phyloP scores from a whole-genome alignment of 2,797 vertebrate species.

The Sebastes hubbsi region DNA sequence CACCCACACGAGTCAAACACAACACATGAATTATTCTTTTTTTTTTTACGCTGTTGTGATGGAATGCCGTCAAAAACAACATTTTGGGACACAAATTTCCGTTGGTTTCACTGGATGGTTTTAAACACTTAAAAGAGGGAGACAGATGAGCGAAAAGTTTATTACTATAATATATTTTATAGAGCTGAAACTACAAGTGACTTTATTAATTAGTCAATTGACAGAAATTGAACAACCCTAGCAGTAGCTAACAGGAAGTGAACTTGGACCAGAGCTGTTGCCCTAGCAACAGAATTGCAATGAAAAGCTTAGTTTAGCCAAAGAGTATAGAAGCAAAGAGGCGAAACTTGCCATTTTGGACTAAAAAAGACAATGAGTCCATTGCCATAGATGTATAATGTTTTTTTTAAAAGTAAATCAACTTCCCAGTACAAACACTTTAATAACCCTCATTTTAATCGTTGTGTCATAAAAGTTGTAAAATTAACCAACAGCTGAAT shows the following conservation, averaged over 20 bases:
- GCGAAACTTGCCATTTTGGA: no score
- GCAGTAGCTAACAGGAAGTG: background rate
- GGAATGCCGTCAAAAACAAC: background rate
- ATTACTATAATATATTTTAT: background rate
- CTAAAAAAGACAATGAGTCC: no score
- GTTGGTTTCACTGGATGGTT: background rate
- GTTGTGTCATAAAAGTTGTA: no score
- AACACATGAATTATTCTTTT: background rate
- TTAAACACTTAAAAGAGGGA: background rate
- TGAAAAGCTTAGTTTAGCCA: background rate
- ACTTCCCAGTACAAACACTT: no score
- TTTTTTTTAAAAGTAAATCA: no score
- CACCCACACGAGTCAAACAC: constrained; percentile 23
- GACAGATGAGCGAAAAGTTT: background rate
- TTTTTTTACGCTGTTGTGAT: background rate
- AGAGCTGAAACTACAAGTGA: background rate
- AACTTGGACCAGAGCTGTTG: background rate
- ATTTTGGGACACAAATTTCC: background rate
- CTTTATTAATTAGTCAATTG: background rate
- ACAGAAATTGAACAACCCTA: background rate
- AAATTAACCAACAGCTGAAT: no score
- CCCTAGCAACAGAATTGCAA: background rate
- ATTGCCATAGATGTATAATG: no score
- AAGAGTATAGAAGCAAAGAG: no score
- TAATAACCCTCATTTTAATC: no score